Evolutionary conservation across 2,888 invertebrate species (phyloP), one percentile per base, ranked within the genome.

Genomic region (Blastobasis lacticolella): DNA sequence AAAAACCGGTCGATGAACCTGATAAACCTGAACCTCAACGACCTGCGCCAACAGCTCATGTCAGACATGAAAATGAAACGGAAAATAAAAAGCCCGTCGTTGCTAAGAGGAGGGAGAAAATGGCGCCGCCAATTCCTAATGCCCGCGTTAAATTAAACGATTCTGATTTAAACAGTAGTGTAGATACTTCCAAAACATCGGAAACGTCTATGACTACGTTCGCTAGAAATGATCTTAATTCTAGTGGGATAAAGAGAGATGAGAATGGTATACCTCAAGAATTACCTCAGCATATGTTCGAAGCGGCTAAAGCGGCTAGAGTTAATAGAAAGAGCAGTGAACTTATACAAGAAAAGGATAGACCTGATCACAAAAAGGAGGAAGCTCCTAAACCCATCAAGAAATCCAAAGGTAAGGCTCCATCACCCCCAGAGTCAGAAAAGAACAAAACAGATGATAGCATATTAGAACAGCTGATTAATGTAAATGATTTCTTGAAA

Each of bases 341-440:
- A 48, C 58, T 78, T 10, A 62, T 80, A 37, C 64, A 66, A 53
- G 84, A 83, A 7, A 80, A 73, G 61, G 79, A 83, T 5, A 79
- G 80, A 56, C 81, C 81, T 46, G 88, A 81, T 54, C 62, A 67
- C 40, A 60, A 59, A 44, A 61, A 59, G 38, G 60, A 61, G 37
- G 72, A 63, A 57, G 66, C 57, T 45, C 69, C 63, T 0, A 86
- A 89, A 66, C 72, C 79, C 5, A 66, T 77, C 1, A 92, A 91
- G 63, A 92, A 91, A 70, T 90, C 88, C 45, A 94, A 94, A 74
- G 91, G 93, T 0, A 93, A 93, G 80, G 94, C 94, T 1, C 94
- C 94, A 0, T 91, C 91, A 0, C 94, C 93, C 0, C 94, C 94
- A n/a, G 89, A 89, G 49, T 55, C 61, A 1, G 87, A 88, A 37